A percentile compares a stretch with the other conserved stretches of the same genome.
Evolutionary conservation across 2,888 invertebrate genomes (phyloP).

Genomic region (Sycophila texana): DNA sequence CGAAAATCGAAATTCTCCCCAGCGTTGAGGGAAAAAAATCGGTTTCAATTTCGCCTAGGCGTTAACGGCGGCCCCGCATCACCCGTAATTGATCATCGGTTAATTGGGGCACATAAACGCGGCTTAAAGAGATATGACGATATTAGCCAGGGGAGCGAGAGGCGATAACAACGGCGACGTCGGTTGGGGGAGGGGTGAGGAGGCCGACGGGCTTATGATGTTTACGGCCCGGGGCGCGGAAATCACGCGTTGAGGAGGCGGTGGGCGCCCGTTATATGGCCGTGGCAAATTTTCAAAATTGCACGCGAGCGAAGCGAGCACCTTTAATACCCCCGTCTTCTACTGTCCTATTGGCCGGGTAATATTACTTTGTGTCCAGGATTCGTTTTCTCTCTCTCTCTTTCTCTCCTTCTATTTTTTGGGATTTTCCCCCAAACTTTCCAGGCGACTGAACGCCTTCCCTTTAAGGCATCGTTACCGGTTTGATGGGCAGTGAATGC

Average conservation of each 20-base stretch:
- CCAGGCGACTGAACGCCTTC: too few species aligned
- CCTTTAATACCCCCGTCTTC: too few species aligned
- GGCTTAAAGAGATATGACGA: constrained; percentile 48
- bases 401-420: too few species aligned
- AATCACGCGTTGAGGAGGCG: constrained; percentile 9
- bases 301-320: not conserved
- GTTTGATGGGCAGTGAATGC: too few species aligned
- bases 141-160: not conserved
- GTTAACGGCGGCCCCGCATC: not conserved
- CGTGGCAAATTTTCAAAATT: constrained; percentile 9
- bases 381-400: too few species aligned
- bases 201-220: constrained; percentile 12
- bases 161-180: not conserved
- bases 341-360: too few species aligned
- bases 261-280: constrained; percentile 3
- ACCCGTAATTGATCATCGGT: constrained; percentile 46
- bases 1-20: too few species aligned
- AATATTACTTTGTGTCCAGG: too few species aligned
- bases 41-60: too few species aligned
- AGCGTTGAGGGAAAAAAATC: too few species aligned
- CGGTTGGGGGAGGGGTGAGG: not conserved
- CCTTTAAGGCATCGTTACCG: too few species aligned
- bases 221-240: constrained; percentile 16
- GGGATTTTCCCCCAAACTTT: too few species aligned
- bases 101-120: constrained; percentile 41